phyloP scores from a whole-genome alignment of 2,888 invertebrate species.

The Hoplodrina ambigua region DNA sequence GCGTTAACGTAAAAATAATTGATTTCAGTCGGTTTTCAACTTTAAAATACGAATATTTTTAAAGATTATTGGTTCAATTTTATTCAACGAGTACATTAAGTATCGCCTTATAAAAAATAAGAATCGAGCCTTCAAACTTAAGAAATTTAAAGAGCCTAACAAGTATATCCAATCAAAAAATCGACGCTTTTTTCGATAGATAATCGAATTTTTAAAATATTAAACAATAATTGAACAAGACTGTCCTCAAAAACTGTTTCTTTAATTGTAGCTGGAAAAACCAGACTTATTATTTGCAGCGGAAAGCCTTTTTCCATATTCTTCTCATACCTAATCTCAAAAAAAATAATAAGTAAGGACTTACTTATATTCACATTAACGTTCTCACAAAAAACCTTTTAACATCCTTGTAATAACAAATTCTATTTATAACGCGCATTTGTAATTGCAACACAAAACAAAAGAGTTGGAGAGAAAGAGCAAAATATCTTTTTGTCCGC shows the following conservation, averaged over 20 bases:
- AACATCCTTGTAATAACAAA: background rate
- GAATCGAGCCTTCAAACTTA: too few relatives aligned
- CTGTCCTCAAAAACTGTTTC: background rate
- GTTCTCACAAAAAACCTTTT: background rate
- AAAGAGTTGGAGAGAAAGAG: background rate
- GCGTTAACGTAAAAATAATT: too few relatives aligned
- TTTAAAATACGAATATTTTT: too few relatives aligned
- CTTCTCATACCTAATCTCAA: background rate
- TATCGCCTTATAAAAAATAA: too few relatives aligned
- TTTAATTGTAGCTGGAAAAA: background rate
- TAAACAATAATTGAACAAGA: background rate
- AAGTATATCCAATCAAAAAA: too few relatives aligned
- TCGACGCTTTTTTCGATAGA: too few relatives aligned
- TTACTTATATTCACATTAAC: constrained; percentile 9
- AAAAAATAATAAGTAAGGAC: background rate
- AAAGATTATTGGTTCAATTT: too few relatives aligned
- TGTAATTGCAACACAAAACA: constrained; percentile 22
- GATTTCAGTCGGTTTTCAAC: too few relatives aligned
- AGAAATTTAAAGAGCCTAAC: too few relatives aligned
- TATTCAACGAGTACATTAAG: too few relatives aligned
- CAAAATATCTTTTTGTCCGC: constrained; percentile 9
- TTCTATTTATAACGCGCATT: constrained; percentile 15
- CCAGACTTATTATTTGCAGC: background rate
- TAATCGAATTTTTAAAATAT: background rate
- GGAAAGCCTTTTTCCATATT: background rate